Evolutionary conservation across 2,113 vertebrate genomes (phyloP), one percentile per base, ranked within the genome.

Genomic region (Scomber colias): DNA sequence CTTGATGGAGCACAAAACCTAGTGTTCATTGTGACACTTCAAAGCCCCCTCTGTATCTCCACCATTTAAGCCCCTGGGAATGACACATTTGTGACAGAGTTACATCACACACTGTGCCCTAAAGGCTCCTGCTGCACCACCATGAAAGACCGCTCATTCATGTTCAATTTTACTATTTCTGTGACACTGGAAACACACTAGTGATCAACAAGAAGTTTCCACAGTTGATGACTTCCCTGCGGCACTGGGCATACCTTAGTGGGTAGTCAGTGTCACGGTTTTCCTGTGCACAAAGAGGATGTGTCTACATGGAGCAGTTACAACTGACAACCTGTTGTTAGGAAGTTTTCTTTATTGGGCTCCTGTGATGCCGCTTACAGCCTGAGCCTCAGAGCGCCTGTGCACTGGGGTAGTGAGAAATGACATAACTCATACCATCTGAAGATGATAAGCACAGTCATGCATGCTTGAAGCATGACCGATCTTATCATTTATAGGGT

Each of bases 1-100:
- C 79, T 83, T 71, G 82, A 76, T 71, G 35, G 21, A 80, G 77
- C 80, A 90, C 89, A 92, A 90, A 90, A 79, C 78, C 83, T 81
- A 89, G 84, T 90, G 89, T 94, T 92, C 91, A 92, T 90, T 90
- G 87, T 88, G 80, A 79, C 83, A 89, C 87, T 87, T 92, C 93
- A 94, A 94, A 92, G 89, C 66, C 74, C 82, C 72, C 77, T 88
- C 84, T 90, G 89, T 89, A 87, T 87, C 82, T 14, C 83, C 77
- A 64, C 70, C 66, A 79, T 91, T 81, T 79, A 75, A 91, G 86
- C 84, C 81, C 77, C 67, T 83, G 87, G 87, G 90, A 92, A 86
- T 89, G 82, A 88, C 88, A 92, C 82, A 86, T 89, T 90, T 89
- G 87, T 90, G 83, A 88, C 88, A 87, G 76, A 81, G 83, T 93